Conservation (phyloP, 2,113 vertebrate genomes). For the Xenopus borealis region DNA sequence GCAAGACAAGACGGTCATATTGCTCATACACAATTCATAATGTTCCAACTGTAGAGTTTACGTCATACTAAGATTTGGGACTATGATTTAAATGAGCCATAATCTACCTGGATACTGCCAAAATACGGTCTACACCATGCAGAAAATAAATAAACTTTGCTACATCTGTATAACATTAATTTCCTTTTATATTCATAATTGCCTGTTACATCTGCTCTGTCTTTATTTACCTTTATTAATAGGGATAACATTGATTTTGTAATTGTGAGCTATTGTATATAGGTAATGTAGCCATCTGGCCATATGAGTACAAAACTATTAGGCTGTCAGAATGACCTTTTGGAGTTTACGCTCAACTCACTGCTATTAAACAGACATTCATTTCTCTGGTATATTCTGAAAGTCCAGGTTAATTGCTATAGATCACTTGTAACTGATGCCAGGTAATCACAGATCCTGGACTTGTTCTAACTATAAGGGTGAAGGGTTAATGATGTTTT, state of each 20-base stretch:
- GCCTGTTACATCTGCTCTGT: too few species aligned
- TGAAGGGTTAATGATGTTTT: conserved; percentile 43
- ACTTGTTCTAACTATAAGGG: conserved; percentile 10
- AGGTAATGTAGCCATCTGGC: conserved; percentile 3
- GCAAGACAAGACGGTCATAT: too few species aligned
- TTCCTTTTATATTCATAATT: too few species aligned
- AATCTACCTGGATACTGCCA: too few species aligned
- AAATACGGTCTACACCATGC: too few species aligned
- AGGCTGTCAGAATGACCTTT: conserved; percentile 34
- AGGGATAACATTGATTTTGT: background rate
- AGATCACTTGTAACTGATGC: conserved; percentile 37
- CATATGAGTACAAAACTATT: conserved; percentile 23
- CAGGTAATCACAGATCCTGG: conserved; percentile 23
- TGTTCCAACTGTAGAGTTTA: too few species aligned
- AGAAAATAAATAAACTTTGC: too few species aligned
- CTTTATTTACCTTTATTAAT: background rate
- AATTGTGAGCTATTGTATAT: background rate
- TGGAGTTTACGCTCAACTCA: conserved; percentile 18
- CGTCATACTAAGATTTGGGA: too few species aligned
- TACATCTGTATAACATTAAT: too few species aligned
- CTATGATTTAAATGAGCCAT: too few species aligned
- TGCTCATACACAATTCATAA: too few species aligned
- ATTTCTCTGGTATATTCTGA: conserved; percentile 22
- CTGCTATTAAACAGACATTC: conserved; percentile 34
- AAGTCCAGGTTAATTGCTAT: conserved; percentile 38